A percentile compares a stretch with the other conserved stretches of the same genome.
Conservation (phyloP, 2,113 vertebrate genomes). For the Clupea harengus region DNA sequence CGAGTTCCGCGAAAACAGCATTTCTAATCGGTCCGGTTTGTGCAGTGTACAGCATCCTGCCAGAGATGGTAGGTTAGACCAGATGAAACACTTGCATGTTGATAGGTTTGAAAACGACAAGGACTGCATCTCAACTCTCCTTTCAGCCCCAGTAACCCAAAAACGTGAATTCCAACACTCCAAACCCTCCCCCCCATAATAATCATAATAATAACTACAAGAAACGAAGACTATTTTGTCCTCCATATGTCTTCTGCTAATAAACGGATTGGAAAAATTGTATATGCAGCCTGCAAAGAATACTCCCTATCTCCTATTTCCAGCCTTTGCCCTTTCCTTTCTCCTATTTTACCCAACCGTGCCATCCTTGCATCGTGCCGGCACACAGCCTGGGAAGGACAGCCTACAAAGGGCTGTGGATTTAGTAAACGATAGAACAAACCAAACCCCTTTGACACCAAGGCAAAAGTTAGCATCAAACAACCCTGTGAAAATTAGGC, state of each 20-base stretch:
- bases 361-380: not conserved
- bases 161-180: not conserved
- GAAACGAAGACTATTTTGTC: not conserved
- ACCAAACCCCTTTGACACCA: not conserved
- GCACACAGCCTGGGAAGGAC: not conserved
- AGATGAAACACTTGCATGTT: not conserved
- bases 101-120: conserved; percentile 1
- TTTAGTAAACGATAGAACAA: not conserved
- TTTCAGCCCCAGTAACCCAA: not conserved
- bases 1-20: conserved; percentile 4
- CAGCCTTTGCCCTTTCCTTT: conserved; percentile 3
- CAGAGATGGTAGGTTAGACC: not conserved
- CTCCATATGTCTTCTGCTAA: not conserved
- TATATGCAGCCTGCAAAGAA: not conserved
- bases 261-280: not conserved
- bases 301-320: not conserved
- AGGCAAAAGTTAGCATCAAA: not conserved
- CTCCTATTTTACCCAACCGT: not conserved
- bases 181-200: not conserved
- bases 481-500: not conserved
- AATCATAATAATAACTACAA: not conserved
- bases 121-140: not conserved
- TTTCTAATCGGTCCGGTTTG: not conserved
- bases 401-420: not conserved
- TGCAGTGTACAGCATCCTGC: not conserved